A percentile compares a stretch with the other conserved stretches of the same genome.
Evolutionary conservation across 2,888 invertebrate species (phyloP).

Genomic region (Stenchaetothrips biformis): DNA sequence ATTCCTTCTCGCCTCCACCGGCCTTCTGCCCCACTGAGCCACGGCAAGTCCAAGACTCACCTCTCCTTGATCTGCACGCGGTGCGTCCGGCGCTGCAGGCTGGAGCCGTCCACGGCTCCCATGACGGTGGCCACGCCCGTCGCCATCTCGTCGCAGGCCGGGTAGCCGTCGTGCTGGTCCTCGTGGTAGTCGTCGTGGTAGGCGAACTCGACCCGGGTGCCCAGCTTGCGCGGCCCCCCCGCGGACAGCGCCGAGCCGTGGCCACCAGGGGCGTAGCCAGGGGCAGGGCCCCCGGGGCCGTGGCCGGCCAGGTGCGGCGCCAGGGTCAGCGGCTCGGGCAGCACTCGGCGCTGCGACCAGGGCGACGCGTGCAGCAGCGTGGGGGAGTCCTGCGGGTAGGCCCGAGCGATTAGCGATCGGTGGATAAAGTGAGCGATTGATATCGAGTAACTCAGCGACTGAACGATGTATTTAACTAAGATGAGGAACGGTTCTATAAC

Average conservation of each 20-base stretch:
- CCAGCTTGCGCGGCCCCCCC: background rate
- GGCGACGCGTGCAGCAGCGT: constrained; percentile 6
- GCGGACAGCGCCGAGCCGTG: background rate
- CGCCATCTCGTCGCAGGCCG: background rate
- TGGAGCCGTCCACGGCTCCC: background rate
- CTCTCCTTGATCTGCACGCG: constrained; percentile 10
- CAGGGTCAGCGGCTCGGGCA: background rate
- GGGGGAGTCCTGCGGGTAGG: background rate
- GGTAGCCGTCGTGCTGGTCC: constrained; percentile 12
- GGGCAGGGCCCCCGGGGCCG: background rate
- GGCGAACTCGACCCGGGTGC: background rate
- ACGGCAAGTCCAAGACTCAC: background rate
- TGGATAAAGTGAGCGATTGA: too few species aligned
- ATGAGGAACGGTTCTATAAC: too few species aligned
- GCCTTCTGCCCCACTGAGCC: too few species aligned
- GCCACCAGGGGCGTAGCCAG: background rate
- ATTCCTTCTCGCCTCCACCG: too few species aligned
- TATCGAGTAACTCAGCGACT: too few species aligned
- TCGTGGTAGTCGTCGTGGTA: background rate
- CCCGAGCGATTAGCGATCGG: too few species aligned
- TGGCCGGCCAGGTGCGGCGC: background rate
- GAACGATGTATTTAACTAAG: too few species aligned
- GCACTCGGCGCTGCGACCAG: constrained; percentile 4
- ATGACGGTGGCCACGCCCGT: background rate
- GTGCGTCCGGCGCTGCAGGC: background rate